Evolutionary conservation across 2,888 invertebrate genomes (phyloP), one percentile per base, ranked within the genome.

Genomic region (Margaritifera margaritifera): DNA sequence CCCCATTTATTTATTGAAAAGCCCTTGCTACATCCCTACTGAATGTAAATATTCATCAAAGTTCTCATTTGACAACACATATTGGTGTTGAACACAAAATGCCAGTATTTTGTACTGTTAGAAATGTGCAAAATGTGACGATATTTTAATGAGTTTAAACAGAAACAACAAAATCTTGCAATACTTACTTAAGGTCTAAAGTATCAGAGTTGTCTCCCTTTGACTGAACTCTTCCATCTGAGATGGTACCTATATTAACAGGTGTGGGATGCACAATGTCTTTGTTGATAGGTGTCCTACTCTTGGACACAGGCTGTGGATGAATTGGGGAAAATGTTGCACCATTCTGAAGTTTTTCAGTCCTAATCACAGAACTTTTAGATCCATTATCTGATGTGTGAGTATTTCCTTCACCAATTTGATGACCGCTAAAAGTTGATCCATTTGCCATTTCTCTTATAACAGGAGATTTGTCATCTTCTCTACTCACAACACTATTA

Each of bases 311-410:
- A 6, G 86, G 86, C 62, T 84, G 84, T 3, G 86, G 86, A 61
- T 86, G 85, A 24, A 86, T 85, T 1, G 86, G 86, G 27, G 84
- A 82, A 71, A 86, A 86, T 51, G 78, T 79, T 11, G 83, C 75
- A 19, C 82, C 84, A 19, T 74, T 68, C 8, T 73, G 50, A 20
- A 84, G 59, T 63, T 84, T 84, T 66, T 84, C 84, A 60, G 83
- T 85, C 60, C 72, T 80, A 18, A 84, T 71, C 22, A 69, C 77
- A 50, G 56, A 59, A 52, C 52, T 65, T n/a, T 20, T 22, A 18
- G 15, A 54, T 19, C 64, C 63, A 64, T 75, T 73, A 52, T 58
- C 63, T 24, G 68, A 63, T 57, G 27, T 62, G 11, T 42, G 42
- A 42, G 42, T 42, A 42, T 42, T 42, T 42, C 42, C 42, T 42